These are phyloP conservation scores for Lycia hirtaria DNA, from an alignment of 2,888 invertebrate genomes.

Conservation along the genomic window DNA sequence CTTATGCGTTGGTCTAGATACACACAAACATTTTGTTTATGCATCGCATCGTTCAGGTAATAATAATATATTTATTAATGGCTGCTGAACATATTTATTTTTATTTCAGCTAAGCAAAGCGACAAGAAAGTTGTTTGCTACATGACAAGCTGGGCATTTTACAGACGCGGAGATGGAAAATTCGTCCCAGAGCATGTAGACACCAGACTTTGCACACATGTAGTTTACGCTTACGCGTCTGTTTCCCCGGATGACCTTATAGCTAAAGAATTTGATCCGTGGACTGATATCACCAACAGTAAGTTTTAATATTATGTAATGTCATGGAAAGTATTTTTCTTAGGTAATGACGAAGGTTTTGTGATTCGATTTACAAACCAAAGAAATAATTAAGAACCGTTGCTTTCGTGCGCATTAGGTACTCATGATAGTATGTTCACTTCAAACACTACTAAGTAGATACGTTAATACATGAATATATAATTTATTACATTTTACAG, in stretches of 20 bases:
- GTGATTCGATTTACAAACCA: not conserved
- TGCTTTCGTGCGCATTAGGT: too few relatives aligned
- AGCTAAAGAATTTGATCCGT: slow-evolving; percentile 93
- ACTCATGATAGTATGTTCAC: too few relatives aligned
- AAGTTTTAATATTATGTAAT: too few relatives aligned
- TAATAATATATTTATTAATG: too few relatives aligned
- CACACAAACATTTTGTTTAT: not conserved
- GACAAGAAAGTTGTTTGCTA: slow-evolving; percentile 91
- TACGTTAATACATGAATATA: too few relatives aligned
- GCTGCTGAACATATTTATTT: too few relatives aligned
- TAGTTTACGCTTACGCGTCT: slow-evolving; percentile 96
- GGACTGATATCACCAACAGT: slow-evolving; percentile 95
- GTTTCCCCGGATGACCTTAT: slow-evolving; percentile 91
- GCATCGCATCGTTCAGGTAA: too few relatives aligned
- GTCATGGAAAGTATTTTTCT: too few relatives aligned
- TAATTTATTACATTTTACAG: too few relatives aligned
- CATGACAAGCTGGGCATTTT: slow-evolving; percentile 95
- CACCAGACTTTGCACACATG: slow-evolving; percentile 92
- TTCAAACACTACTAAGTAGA: too few relatives aligned
- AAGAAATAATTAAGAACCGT: not conserved
- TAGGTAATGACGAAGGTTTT: too few relatives aligned
- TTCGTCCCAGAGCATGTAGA: slow-evolving; percentile 95
- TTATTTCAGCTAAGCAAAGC: slow-evolving; percentile 63
- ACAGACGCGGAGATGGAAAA: slow-evolving; percentile 92
- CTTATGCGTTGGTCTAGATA: too few relatives aligned